Conservation (phyloP, 2,113 vertebrate species). For the Mormoops blainvillei region DNA sequence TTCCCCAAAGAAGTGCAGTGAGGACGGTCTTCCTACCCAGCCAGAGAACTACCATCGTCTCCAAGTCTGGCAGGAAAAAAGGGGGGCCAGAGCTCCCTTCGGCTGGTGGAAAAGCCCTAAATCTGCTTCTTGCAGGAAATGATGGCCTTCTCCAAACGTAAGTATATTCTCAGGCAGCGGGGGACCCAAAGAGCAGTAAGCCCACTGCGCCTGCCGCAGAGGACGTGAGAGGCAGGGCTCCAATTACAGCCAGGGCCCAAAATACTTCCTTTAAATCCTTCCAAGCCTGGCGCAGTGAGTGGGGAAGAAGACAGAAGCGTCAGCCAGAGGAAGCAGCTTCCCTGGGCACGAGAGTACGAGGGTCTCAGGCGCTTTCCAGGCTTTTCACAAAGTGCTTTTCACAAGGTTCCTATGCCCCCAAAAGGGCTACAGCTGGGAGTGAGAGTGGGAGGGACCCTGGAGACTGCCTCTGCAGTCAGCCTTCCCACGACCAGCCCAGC, state of each 20-base stretch:
- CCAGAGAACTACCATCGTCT: neutral
- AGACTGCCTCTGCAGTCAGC: neutral
- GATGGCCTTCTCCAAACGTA: neutral
- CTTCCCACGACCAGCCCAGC: neutral
- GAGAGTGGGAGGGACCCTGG: neutral
- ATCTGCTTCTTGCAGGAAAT: neutral
- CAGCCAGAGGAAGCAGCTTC: neutral
- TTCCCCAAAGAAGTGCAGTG: neutral
- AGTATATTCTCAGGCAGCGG: neutral
- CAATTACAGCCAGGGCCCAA: neutral
- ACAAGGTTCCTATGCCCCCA: neutral
- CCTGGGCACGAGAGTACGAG: neutral
- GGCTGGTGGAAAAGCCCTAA: neutral
- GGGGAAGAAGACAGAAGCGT: neutral
- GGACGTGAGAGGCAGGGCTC: neutral
- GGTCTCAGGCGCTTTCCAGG: neutral
- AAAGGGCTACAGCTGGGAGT: neutral
- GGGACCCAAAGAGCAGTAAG: neutral
- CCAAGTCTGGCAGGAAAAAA: neutral
- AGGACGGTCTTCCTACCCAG: neutral
- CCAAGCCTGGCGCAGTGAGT: no score
- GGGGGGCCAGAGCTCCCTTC: neutral
- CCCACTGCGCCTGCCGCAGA: neutral
- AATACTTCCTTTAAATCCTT: neutral
- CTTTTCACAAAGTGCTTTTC: neutral